A percentile compares a stretch with the other conserved stretches of the same genome.
Evolutionary conservation across 1,140 invertebrate species (phyloP).

Genomic region (Calliphora vicina): DNA sequence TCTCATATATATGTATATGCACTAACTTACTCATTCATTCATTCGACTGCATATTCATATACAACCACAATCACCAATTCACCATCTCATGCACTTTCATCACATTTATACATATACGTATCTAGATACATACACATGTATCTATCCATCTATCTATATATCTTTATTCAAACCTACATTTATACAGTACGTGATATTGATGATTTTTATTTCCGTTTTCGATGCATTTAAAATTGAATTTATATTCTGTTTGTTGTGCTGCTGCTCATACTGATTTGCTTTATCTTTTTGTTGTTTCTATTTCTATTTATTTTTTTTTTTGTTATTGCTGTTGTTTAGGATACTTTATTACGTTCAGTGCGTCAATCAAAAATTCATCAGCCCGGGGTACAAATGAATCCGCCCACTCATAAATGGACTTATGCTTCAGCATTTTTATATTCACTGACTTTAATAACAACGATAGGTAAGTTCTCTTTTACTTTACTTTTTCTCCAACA

Average conservation of each 20-base stretch:
- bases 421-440: constrained; percentile 93
- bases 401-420: constrained; percentile 78
- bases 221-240: constrained; percentile 10
- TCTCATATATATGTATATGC: too few species aligned
- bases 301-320: constrained; percentile 38
- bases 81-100: background rate
- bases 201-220: constrained; percentile 7
- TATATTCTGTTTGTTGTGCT: background rate
- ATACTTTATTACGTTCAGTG: constrained; percentile 63
- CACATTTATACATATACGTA: too few species aligned
- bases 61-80: too few species aligned
- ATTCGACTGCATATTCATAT: too few species aligned
- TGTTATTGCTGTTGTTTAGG: constrained; percentile 44
- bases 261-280: background rate
- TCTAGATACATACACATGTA: too few species aligned
- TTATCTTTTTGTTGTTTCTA: background rate
- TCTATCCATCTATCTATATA: too few species aligned
- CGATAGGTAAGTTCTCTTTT: constrained; percentile 81
- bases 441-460: constrained; percentile 94
- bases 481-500: too few species aligned
- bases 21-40: background rate
- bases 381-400: constrained; percentile 62
- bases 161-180: too few species aligned
- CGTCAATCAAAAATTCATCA: constrained; percentile 60
- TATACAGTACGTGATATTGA: background rate